Evolutionary conservation across 2,888 invertebrate species (phyloP).

Genomic region (Leptinotarsa tumamoca): DNA sequence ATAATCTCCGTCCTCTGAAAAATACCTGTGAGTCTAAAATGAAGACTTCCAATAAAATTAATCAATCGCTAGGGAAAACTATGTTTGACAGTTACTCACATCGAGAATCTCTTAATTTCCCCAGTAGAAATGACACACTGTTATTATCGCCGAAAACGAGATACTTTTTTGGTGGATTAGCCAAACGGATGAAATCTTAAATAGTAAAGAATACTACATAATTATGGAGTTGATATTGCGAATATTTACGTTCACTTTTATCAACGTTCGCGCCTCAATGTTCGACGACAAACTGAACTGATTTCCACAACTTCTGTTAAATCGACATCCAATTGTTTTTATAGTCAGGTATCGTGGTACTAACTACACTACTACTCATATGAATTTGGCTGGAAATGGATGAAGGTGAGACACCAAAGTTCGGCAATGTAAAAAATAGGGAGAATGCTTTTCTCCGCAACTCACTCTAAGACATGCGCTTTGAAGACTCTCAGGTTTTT

Average conservation of each 20-base stretch:
- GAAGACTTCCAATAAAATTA: too few species aligned
- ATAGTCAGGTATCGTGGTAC: not conserved
- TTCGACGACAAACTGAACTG: slow-evolving; percentile 14
- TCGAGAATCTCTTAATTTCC: not conserved
- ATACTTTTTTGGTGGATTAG: not conserved
- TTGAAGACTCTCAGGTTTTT: too few species aligned
- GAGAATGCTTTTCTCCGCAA: too few species aligned
- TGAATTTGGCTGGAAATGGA: not conserved
- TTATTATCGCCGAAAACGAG: not conserved
- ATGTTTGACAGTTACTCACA: not conserved
- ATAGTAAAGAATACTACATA: slow-evolving; percentile 4
- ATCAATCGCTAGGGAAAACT: too few species aligned
- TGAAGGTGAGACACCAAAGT: too few species aligned
- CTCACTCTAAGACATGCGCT: too few species aligned
- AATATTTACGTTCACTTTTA: slow-evolving; percentile 4
- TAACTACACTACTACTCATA: not conserved
- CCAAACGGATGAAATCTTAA: not conserved
- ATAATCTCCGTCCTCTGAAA: too few species aligned
- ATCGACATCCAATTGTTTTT: slow-evolving; percentile 15
- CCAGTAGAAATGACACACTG: not conserved
- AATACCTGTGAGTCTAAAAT: too few species aligned
- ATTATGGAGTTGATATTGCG: not conserved
- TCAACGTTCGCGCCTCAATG: slow-evolving; percentile 2
- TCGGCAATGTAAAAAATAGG: too few species aligned
- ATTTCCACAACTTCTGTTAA: slow-evolving; percentile 9